phyloP scores from a whole-genome alignment of 2,113 vertebrate genomes.

The Hirundichthys speculiger region DNA sequence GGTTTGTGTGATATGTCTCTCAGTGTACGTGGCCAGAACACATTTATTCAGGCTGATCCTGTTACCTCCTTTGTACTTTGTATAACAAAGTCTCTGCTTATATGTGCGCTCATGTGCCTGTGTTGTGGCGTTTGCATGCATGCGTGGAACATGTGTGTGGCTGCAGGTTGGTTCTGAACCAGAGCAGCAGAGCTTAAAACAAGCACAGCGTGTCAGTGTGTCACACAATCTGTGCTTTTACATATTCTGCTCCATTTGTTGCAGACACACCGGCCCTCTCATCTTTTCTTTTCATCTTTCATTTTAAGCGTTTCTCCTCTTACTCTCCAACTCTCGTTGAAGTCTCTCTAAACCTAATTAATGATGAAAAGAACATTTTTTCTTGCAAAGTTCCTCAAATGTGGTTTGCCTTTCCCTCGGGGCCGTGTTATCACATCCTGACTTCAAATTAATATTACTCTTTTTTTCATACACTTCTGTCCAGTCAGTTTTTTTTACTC shows the following conservation, averaged over 20 bases:
- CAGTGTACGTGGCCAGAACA: constrained; percentile 42
- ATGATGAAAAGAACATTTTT: constrained; percentile 82
- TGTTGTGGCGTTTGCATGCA: constrained; percentile 7
- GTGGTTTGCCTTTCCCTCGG: constrained; percentile 73
- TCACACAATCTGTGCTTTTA: constrained; percentile 68
- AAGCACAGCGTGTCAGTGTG: constrained; percentile 55
- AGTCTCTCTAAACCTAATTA: constrained; percentile 79
- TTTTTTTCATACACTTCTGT: constrained; percentile 15
- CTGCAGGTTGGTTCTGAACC: constrained; percentile 48
- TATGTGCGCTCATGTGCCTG: background rate
- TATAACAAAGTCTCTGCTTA: constrained; percentile 6
- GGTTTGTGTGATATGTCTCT: constrained; percentile 37
- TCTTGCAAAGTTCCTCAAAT: constrained; percentile 74
- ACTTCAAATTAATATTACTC: constrained; percentile 45
- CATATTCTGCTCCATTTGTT: constrained; percentile 70
- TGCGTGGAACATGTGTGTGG: constrained; percentile 15
- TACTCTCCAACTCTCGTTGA: constrained; percentile 63
- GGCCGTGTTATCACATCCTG: constrained; percentile 50
- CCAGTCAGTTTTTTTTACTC: constrained; percentile 23
- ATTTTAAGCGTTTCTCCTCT: constrained; percentile 44
- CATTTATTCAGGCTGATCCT: constrained; percentile 43
- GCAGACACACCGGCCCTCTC: constrained; percentile 47
- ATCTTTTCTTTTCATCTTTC: constrained; percentile 65
- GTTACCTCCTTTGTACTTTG: constrained; percentile 34
- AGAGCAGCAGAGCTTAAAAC: constrained; percentile 51